These are phyloP conservation scores for Anguilla megastoma DNA, from an alignment of 2,797 vertebrate species.

Conservation along the genomic window DNA sequence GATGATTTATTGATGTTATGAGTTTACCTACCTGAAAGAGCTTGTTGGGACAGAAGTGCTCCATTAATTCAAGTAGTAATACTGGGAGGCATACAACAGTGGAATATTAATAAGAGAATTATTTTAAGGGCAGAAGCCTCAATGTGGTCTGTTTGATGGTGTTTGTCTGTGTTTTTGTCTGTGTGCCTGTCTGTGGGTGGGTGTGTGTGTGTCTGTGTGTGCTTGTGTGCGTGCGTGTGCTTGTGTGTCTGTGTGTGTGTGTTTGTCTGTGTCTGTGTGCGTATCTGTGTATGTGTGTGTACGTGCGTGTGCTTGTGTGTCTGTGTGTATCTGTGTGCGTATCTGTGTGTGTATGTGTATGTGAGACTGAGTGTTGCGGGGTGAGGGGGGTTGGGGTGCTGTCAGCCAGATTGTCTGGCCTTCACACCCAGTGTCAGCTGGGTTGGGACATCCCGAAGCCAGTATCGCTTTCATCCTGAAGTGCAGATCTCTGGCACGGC, in stretches of 20 bases:
- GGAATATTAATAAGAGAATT: not conserved
- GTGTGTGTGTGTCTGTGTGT: not conserved
- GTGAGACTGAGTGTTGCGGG: not conserved
- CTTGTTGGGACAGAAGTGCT: not conserved
- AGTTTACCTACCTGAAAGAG: not conserved
- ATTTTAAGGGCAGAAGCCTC: not conserved
- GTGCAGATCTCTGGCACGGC: not conserved
- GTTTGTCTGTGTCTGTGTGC: too few species aligned
- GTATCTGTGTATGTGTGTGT: too few species aligned
- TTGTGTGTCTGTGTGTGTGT: too few species aligned
- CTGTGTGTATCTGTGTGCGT: not conserved
- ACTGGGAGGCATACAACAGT: not conserved
- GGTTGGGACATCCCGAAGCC: not conserved
- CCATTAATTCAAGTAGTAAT: not conserved
- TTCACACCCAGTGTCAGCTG: slow-evolving; percentile 11
- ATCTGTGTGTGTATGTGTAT: not conserved
- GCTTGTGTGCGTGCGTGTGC: too few species aligned
- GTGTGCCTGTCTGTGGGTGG: not conserved
- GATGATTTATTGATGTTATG: not conserved
- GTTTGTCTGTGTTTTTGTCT: not conserved
- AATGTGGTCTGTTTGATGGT: not conserved
- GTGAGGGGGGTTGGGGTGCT: not conserved
- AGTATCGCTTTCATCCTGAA: not conserved
- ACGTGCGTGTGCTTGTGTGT: not conserved
- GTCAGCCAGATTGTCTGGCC: not conserved